Base-by-base conservation (phyloP, 1,140 invertebrate species). In the Oryzaephilus surinamensis region DNA sequence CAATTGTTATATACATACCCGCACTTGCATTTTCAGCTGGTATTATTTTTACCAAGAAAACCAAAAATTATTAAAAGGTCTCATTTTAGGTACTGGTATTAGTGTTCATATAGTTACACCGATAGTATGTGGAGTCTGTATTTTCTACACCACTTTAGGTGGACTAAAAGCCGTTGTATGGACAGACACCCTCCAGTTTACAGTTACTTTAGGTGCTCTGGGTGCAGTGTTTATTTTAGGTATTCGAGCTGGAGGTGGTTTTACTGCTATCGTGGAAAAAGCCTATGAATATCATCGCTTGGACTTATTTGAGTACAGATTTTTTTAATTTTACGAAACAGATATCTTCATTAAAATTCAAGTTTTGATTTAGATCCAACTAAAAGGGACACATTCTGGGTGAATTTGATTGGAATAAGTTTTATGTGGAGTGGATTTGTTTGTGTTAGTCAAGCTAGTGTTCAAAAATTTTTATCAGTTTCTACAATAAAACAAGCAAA, bases 91-190 rank as follows among this genome's bases (percentile, higher is more conserved):
- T 3, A 85, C 81, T 17, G 73, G 76, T 8, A 63, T 81, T n/a
- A 63, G 73, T 47, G 62, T 81, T 12, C 72, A 74, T 43, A 52
- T 72, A 2, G 69, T 82, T 8, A 75, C 80, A 10, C 69, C 78
- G 4, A 63, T 81, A 0, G 71, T 83, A 32, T 84, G 80, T 45
- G 58, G 74, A 4, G 70, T 82, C 4, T 86, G 84, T 57, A 82
- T 84, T 4, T 81, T 87, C 40, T 84, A 88, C 47, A 84, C 83
- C 5, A 74, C 80, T 8, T 60, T 87, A 24, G 81, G 80, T 27
- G 82, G 83, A 1, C 59, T 86, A 37, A 74, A 81, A 61, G 81
- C 81, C 6, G 78, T 86, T 15, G 71, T 84, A 26, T 76, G 76
- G 69, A 75, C 82, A 5, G 81, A 84, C 40, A 74, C 78, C 2